Base-by-base conservation (phyloP, 2,113 vertebrate species). In the Indicator indicator region DNA sequence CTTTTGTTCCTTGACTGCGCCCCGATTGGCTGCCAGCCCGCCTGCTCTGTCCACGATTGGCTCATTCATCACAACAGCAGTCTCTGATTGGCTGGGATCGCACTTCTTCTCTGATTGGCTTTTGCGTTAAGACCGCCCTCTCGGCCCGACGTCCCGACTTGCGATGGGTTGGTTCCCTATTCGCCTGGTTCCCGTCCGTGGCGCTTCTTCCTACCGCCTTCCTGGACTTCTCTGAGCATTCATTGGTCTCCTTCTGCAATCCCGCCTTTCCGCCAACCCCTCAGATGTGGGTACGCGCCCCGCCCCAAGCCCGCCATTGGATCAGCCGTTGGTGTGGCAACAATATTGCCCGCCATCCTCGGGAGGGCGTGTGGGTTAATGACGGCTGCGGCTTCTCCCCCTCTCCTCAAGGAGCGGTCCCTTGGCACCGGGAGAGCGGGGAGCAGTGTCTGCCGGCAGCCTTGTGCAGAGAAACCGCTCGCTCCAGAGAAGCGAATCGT, bases 1-100 rank as follows among this genome's bases (percentile, higher is more conserved):
- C 96, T 97, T 97, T 97, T 97, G 97, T 97, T 55, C 95, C 42
- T 42, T 65, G 5, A 5, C 32, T 40, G 89, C 56, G 16, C 8
- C 24, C 76, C 27, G 73, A 91, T 96, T 97, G 96, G 97, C 85
- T 32, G 50, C 12, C 46, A 5, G 2, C 0, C 12, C 6, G 3
- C 1, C 24, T 4, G 42, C 30, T 46, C 69, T 4, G 23, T 1
- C 11, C 30, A 1, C 33, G 17, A 94, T 89, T 95, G 95, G 90
- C 16, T 82, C 5, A 1, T 0, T 7, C 9, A 0, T 3, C 13
- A 4, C 5, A 2, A 26, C 13, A 2, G 20, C 16, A 1, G 12
- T 3, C 9, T 5, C 7, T 24, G 26, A 87, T 59, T 82, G 59
- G 71, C 27, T 27, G 16, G 16, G 3, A 0, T 67, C n/a, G 24